Conservation (phyloP, 2,888 invertebrate genomes). For the Acholoe squamosa region DNA sequence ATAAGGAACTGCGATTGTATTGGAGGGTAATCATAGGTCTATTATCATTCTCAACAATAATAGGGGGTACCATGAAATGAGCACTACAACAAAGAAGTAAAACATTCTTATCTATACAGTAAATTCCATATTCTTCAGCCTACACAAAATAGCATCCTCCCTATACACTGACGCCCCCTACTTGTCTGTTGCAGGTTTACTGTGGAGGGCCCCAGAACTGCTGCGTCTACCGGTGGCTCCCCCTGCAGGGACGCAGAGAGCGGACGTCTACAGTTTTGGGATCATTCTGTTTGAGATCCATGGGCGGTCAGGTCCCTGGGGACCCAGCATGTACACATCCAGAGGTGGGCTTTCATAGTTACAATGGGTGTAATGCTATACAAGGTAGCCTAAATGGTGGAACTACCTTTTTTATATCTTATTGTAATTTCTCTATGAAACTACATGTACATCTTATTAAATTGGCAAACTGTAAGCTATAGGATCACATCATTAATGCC, state of each 20-base stretch:
- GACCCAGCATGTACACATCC: conserved; percentile 82
- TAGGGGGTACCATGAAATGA: too few species aligned
- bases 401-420: too few species aligned
- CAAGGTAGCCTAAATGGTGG: too few species aligned
- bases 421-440: too few species aligned
- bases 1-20: too few species aligned
- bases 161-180: neutral
- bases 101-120: neutral
- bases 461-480: too few species aligned
- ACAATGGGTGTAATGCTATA: neutral
- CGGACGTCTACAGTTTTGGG: conserved; percentile 92
- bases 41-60: too few species aligned
- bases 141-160: neutral
- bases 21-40: too few species aligned
- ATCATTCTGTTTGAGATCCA: conserved; percentile 91
- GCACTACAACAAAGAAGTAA: too few species aligned
- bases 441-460: too few species aligned
- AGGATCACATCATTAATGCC: too few species aligned
- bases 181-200: conserved; percentile 86
- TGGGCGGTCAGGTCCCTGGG: conserved; percentile 82
- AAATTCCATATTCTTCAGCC: neutral
- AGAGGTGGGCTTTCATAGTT: conserved; percentile 23
- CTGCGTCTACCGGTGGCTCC: conserved; percentile 78
- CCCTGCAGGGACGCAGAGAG: conserved; percentile 77
- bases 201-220: conserved; percentile 97